Percentiles rank a stretch among this genome's conserved stretches.
Evolutionary conservation across 2,797 vertebrate genomes (phyloP).

Genomic region (Gila robusta): DNA sequence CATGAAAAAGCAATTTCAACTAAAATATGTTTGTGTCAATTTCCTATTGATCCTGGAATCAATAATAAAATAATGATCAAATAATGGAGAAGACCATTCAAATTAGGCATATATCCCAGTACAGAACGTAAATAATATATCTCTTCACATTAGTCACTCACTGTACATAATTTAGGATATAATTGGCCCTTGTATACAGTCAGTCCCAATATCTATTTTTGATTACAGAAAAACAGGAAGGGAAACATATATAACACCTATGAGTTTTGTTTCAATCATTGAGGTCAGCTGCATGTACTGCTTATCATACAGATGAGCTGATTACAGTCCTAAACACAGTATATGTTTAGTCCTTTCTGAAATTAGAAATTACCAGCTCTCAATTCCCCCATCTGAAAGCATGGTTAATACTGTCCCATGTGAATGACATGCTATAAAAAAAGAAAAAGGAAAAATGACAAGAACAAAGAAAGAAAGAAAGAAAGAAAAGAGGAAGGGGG

Average conservation of each 20-base stretch:
- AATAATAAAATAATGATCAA: neutral
- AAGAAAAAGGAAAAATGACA: slow-evolving; percentile 61
- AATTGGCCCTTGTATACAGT: slow-evolving; percentile 31
- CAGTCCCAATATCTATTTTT: neutral
- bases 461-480: slow-evolving; percentile 44
- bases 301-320: slow-evolving; percentile 59
- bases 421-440: slow-evolving; percentile 54
- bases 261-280: slow-evolving; percentile 47
- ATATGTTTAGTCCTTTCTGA: slow-evolving; percentile 65
- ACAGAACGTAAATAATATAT: neutral
- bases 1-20: neutral
- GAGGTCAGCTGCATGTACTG: slow-evolving; percentile 45
- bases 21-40: neutral
- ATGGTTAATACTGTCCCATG: slow-evolving; percentile 62
- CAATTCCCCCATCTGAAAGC: slow-evolving; percentile 54
- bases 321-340: slow-evolving; percentile 53
- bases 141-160: neutral
- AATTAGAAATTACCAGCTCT: slow-evolving; percentile 66
- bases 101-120: neutral
- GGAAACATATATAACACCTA: slow-evolving; percentile 8
- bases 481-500: slow-evolving; percentile 28
- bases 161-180: slow-evolving; percentile 44
- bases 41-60: neutral
- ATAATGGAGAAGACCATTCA: neutral
- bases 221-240: neutral